These are phyloP conservation scores for Stigmatopora nigra DNA, from an alignment of 2,113 vertebrate species.

Conservation along the genomic window DNA sequence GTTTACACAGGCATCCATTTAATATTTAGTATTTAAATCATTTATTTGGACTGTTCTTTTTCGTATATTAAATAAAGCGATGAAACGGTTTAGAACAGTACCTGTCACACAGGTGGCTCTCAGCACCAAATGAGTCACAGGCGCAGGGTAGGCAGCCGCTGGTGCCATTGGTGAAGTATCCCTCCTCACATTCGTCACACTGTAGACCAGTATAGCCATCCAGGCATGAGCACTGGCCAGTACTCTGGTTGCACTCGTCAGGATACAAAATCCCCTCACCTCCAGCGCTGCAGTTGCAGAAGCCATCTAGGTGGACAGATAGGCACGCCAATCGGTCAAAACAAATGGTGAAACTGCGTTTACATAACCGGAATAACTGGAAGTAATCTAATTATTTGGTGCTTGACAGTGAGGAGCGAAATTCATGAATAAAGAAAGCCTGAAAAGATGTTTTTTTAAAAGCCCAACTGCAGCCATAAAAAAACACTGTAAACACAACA, in stretches of 20 bases:
- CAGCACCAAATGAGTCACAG: slow-evolving; percentile 70
- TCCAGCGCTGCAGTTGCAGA: slow-evolving; percentile 68
- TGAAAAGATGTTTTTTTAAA: neutral
- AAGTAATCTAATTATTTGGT: neutral
- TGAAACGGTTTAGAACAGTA: slow-evolving; percentile 15
- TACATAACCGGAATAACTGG: neutral
- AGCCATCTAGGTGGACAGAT: slow-evolving; percentile 33
- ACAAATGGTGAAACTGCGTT: neutral
- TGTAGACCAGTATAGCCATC: slow-evolving; percentile 63
- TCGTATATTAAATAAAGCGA: slow-evolving; percentile 3
- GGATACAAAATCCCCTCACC: slow-evolving; percentile 61
- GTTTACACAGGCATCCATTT: neutral
- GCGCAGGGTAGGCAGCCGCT: slow-evolving; percentile 66
- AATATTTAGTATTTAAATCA: neutral
- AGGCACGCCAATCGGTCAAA: neutral
- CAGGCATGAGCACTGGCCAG: slow-evolving; percentile 69
- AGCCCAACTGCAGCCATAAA: neutral
- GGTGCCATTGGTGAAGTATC: slow-evolving; percentile 69
- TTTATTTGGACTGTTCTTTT: slow-evolving; percentile 22
- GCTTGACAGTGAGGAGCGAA: neutral
- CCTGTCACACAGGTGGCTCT: slow-evolving; percentile 68
- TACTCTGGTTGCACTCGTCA: slow-evolving; percentile 58
- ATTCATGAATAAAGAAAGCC: no score
- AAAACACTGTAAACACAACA: no score
- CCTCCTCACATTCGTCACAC: slow-evolving; percentile 71